Evolutionary conservation across 2,797 vertebrate species (phyloP).

Genomic region (Pangasius djambal): DNA sequence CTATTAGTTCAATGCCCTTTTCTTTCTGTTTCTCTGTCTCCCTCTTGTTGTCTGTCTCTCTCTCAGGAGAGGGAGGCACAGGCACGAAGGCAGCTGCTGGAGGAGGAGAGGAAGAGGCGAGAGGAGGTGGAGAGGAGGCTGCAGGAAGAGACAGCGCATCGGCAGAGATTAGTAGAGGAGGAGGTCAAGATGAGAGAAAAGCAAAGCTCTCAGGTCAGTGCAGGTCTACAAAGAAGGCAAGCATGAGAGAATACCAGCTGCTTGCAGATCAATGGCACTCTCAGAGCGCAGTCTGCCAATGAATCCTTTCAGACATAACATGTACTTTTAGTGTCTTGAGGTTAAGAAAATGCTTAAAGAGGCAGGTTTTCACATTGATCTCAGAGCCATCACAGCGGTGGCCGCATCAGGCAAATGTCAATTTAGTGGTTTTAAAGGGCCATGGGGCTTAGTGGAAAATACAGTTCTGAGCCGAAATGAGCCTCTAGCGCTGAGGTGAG

Average conservation of each 20-base stretch:
- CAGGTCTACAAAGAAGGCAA: conserved; percentile 44
- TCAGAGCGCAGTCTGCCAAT: neutral
- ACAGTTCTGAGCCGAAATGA: conserved; percentile 27
- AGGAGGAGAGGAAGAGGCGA: conserved; percentile 88
- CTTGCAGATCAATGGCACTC: conserved; percentile 32
- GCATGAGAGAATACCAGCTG: conserved; percentile 36
- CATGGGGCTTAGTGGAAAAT: neutral
- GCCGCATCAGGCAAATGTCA: conserved; percentile 8
- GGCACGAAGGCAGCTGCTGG: conserved; percentile 86
- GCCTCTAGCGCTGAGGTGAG: conserved; percentile 39
- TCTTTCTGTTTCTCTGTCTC: conserved; percentile 57
- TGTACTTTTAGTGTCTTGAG: conserved; percentile 21
- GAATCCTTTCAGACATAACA: conserved; percentile 22
- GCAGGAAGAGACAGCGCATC: conserved; percentile 85
- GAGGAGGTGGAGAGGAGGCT: conserved; percentile 91
- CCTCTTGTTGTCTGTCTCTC: conserved; percentile 53
- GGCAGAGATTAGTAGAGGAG: conserved; percentile 93
- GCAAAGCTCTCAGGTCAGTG: conserved; percentile 89
- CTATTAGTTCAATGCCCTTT: conserved; percentile 61
- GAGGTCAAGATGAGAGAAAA: conserved; percentile 98
- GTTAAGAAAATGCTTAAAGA: conserved; percentile 25
- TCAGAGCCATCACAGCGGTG: conserved; percentile 1
- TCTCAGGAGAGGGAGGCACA: conserved; percentile 90
- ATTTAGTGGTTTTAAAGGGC: conserved; percentile 28
- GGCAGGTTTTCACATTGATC: conserved; percentile 23